Conservation (phyloP, 2,113 vertebrate genomes). For the Anoplopoma fimbria region DNA sequence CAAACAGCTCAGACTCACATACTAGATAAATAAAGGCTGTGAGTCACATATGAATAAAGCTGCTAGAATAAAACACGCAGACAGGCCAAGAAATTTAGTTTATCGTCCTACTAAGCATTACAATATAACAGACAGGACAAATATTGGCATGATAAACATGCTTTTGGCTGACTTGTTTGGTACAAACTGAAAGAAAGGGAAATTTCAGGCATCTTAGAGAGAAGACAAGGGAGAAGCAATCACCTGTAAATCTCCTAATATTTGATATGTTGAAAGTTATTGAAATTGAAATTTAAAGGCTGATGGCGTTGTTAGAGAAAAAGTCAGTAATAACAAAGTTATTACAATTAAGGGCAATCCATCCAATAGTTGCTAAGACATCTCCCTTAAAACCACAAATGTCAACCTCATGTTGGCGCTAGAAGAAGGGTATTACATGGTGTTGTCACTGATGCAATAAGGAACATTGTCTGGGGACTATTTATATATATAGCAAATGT, state of each 20-base stretch:
- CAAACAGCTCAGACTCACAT: slow-evolving; percentile 44
- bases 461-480: neutral
- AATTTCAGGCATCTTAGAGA: neutral
- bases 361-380: neutral
- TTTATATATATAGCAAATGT: neutral
- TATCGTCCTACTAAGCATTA: slow-evolving; percentile 4
- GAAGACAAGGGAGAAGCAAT: neutral
- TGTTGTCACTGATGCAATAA: neutral
- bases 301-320: neutral
- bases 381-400: neutral
- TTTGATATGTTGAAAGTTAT: too few species aligned
- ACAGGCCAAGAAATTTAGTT: slow-evolving; percentile 6
- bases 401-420: neutral
- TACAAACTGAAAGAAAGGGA: neutral
- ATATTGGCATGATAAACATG: neutral
- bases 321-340: neutral
- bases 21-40: slow-evolving; percentile 45
- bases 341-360: neutral
- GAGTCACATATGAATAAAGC: slow-evolving; percentile 58
- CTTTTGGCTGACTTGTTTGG: slow-evolving; percentile 3
- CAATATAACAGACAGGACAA: slow-evolving; percentile 6
- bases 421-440: neutral
- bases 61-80: slow-evolving; percentile 16
- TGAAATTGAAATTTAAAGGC: neutral
- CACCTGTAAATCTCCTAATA: neutral